Evolutionary conservation across 35 echinoderm and acorn worm species (phyloP), one percentile per base, ranked within the genome.

Genomic region (Ophioderma brevispina): DNA sequence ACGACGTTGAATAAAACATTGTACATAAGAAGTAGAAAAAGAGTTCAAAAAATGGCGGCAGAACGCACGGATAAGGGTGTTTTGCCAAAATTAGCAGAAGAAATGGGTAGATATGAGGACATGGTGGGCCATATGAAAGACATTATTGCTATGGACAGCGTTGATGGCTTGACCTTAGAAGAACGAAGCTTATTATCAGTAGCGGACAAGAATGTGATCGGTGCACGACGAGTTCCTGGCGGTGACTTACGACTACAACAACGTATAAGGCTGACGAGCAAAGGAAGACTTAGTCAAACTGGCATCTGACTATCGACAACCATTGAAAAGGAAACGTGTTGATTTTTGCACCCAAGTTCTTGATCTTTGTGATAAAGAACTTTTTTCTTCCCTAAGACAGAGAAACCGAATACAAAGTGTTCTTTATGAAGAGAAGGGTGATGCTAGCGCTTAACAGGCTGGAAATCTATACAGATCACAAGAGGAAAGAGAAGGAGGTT

Each of bases 151-250:
- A 80, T 89, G 77, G 89, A 90, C 23, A 41, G 64, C 0, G 88
- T 80, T 17, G 59, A 70, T 15, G 59, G 59, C 1, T 86, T 98
- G 18, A 78, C 89, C 13, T 33, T 86, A 21, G 96, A 98, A 55
- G 92, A 94, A 38, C 83, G 96, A 37, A 98, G 94, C 70, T 89
- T 98, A 6, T 83, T 98, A 30, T 98, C 96, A 0, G 96, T 98
- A 5, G 96, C 96, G 0, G 94, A 98, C 88, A 98, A 98, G 86
- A 98, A n/a, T 87, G 96, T 98, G 8, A 94, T 98, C 14, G 96
- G 96, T n/a, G 96, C 92, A 78, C 85, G 92, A 3, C 85, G 96
- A 36, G 92, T 92, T 98, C 96, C 0, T 98, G 96, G 96, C 89
- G 96, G 92, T 98, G 34, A 94, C 94, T 55, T 94, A 78, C 34